These are phyloP conservation scores for Geopemphigus sp. DNA, from an alignment of 1,140 invertebrate genomes.

Conservation along the genomic window DNA sequence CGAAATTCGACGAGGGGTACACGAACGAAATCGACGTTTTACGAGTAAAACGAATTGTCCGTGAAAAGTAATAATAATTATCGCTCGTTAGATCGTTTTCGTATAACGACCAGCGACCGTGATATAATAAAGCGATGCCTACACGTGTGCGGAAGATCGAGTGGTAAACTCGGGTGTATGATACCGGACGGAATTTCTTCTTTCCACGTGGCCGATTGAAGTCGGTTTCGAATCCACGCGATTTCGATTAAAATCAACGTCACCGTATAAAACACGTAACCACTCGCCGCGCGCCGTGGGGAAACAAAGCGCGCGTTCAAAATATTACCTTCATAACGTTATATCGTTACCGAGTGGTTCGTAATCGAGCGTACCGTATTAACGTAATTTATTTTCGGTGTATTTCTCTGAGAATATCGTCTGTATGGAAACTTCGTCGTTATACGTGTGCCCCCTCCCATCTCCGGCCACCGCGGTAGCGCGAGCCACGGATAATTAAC, in stretches of 20 bases:
- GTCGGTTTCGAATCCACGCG: neutral
- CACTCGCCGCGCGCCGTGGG: too few relatives aligned
- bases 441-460: neutral
- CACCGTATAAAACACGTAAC: neutral
- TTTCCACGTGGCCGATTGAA: neutral
- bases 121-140: too few relatives aligned
- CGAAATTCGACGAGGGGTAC: neutral
- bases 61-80: too few relatives aligned
- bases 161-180: too few relatives aligned
- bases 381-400: neutral
- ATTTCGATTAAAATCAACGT: slow-evolving; percentile 31
- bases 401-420: neutral
- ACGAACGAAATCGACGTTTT: neutral
- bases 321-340: too few relatives aligned
- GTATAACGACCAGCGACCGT: too few relatives aligned
- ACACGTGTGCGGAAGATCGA: too few relatives aligned
- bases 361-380: neutral
- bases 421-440: neutral
- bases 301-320: too few relatives aligned
- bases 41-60: neutral
- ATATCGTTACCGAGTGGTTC: too few relatives aligned
- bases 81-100: too few relatives aligned
- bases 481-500: neutral
- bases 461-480: too few relatives aligned
- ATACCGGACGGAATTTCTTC: neutral